A percentile compares a stretch with the other conserved stretches of the same genome.
Conservation (phyloP, 2,113 vertebrate genomes). For the Regulus satrapa region DNA sequence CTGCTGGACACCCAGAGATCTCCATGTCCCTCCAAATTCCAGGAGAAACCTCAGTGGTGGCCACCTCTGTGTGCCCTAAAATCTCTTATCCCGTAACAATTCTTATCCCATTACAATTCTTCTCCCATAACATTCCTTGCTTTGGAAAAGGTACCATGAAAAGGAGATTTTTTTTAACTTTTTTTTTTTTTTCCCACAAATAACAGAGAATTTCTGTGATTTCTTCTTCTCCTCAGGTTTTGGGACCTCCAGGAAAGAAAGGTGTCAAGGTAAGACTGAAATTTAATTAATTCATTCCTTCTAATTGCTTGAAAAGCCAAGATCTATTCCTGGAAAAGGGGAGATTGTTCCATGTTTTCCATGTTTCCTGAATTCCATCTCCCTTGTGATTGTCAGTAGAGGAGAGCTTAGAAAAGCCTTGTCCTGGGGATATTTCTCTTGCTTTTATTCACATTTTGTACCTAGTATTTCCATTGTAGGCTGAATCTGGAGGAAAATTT, state of each 20-base stretch:
- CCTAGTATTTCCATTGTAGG: neutral
- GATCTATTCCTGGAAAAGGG: neutral
- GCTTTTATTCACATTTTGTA: neutral
- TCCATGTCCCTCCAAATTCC: neutral
- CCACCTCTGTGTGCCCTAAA: neutral
- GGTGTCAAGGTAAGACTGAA: slow-evolving; percentile 76
- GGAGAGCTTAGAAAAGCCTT: neutral
- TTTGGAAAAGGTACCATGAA: neutral
- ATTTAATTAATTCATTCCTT: neutral
- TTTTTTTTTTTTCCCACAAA: neutral
- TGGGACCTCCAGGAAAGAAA: slow-evolving; percentile 85
- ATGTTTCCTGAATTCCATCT: neutral
- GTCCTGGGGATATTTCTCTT: neutral
- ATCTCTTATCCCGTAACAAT: too few relatives aligned
- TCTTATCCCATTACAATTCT: neutral
- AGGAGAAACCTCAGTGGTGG: neutral
- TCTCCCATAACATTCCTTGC: neutral
- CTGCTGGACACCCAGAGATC: neutral
- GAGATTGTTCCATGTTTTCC: neutral
- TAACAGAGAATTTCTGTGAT: neutral
- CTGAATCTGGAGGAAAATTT: neutral
- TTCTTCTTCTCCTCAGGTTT: slow-evolving; percentile 69
- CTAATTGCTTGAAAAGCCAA: neutral
- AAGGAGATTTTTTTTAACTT: neutral
- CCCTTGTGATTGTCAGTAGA: neutral